These are phyloP conservation scores for Pristis pectinata DNA, from an alignment of 2,797 vertebrate genomes.

Conservation along the genomic window DNA sequence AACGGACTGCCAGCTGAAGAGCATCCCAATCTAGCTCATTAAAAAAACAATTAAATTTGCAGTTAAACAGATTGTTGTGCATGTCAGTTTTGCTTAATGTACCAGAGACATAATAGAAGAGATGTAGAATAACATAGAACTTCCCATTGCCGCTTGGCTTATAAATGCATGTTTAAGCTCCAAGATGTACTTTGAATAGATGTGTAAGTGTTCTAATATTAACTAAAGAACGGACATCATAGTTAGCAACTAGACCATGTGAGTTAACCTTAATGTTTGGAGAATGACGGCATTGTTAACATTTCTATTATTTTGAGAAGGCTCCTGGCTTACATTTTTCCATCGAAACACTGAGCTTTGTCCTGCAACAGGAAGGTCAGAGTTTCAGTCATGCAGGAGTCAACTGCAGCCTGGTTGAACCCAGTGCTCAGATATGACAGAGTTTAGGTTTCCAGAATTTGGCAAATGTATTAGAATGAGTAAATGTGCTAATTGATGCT, in stretches of 20 bases:
- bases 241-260: not conserved
- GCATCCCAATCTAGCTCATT: not conserved
- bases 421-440: not conserved
- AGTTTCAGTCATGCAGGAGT: not conserved
- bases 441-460: no score
- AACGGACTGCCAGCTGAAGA: no score
- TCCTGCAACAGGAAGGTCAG: not conserved
- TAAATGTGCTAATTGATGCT: no score
- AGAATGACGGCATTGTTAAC: not conserved
- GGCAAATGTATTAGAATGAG: no score
- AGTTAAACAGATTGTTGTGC: not conserved
- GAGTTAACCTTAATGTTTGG: not conserved
- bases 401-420: not conserved
- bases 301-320: not conserved
- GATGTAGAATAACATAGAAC: not conserved
- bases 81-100: not conserved
- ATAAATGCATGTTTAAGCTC: not conserved
- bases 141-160: not conserved
- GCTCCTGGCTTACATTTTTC: not conserved
- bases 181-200: not conserved
- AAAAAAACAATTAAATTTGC: not conserved
- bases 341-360: not conserved
- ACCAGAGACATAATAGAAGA: not conserved
- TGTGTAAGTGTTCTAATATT: not conserved
- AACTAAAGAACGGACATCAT: not conserved